Base-by-base conservation (phyloP, 2,888 invertebrate genomes). In the Leptinotarsa tumamoca region DNA sequence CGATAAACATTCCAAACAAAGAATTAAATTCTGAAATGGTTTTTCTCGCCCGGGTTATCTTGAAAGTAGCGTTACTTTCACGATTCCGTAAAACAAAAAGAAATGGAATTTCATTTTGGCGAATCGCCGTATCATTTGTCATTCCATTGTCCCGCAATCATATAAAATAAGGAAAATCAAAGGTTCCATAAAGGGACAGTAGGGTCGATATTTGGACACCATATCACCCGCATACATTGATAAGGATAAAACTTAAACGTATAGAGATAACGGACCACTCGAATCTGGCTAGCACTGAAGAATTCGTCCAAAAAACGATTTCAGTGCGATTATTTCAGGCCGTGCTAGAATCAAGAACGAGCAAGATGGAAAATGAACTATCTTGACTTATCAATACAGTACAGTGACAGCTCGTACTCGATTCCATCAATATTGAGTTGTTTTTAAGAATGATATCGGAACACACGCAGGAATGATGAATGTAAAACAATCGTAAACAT, bases 161-260 rank as follows among this genome's bases (percentile, higher is more conserved):
- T n/a, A 76, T 69, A 70, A 71, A 71, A 67, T 74, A 23, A 49
- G 71, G 71, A 68, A 63, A 49, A 58, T n/a, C 49, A 67, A 69
- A 70, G 68, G 72, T 72, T 68, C 68, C 63, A 77, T 73, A 78
- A 71, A 74, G 71, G 72, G 75, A 72, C 72, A 61, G 66, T 61
- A 76, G 78, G 80, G 80, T 80, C 80, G 80, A 80, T 80, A 80
- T 76, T 78, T 76, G 68, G 63, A 74, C 75, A 72, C 75, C 77
- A 70, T 75, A 79, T 78, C 80, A 71, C 74, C 78, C 76, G 67
- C 71, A 68, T 71, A 52, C 49, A n/a, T 52, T 76, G 75, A 78
- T 76, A 78, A 73, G 33, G 18, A 43, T 63, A 63, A 63, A 66
- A 67, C 52, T 68, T 52, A 71, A 77, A 75, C 71, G 68, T 51